phyloP scores from a whole-genome alignment of 2,113 vertebrate genomes.

The Saccopteryx bilineata region DNA sequence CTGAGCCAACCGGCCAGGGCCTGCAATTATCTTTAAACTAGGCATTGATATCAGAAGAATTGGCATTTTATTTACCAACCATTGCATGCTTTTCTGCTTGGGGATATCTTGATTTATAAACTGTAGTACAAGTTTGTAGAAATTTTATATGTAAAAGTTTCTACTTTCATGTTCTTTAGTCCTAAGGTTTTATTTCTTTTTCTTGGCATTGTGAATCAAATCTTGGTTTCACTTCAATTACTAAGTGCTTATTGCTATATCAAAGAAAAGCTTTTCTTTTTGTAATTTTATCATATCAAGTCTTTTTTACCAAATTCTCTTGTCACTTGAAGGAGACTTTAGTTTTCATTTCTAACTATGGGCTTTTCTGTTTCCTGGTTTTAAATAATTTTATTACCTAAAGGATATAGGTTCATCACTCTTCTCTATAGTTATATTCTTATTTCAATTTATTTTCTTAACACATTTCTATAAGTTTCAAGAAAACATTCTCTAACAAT shows the following conservation, averaged over 20 bases:
- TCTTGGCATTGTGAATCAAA: not conserved
- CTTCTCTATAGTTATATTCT: not conserved
- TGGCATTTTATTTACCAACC: not conserved
- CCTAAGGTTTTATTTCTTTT: not conserved
- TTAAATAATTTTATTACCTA: conserved; percentile 18
- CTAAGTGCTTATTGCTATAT: not conserved
- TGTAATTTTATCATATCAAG: not conserved
- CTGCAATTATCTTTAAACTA: not conserved
- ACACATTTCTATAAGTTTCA: not conserved
- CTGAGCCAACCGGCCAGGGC: too few relatives aligned
- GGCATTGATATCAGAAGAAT: not conserved
- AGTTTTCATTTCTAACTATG: not conserved
- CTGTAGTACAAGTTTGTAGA: not conserved
- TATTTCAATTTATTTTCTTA: not conserved
- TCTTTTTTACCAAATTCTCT: not conserved
- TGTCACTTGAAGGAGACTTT: not conserved
- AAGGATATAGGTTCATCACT: not conserved
- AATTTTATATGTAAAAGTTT: not conserved
- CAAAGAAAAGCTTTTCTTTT: not conserved
- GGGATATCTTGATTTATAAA: not conserved
- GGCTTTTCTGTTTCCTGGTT: not conserved
- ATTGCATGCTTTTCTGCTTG: not conserved
- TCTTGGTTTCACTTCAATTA: not conserved
- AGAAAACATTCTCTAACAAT: not conserved
- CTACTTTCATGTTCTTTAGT: not conserved